Conservation (phyloP, 2,797 vertebrate genomes). For the Tolypeutes matacus region DNA sequence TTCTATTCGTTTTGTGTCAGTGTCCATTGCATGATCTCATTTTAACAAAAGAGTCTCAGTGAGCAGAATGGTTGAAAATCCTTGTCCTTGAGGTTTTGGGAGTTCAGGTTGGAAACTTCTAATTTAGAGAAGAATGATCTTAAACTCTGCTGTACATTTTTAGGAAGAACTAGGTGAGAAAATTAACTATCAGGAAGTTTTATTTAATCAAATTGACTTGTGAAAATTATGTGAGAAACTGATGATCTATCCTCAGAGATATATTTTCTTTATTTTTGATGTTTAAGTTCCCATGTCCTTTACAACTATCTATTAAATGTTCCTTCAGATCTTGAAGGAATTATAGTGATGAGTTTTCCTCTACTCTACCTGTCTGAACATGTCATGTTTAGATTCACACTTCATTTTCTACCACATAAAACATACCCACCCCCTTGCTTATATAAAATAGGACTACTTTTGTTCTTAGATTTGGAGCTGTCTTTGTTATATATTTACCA, state of each 20-base stretch:
- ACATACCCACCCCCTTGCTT: neutral
- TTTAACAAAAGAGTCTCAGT: constrained; percentile 37
- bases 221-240: constrained; percentile 75
- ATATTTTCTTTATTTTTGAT: constrained; percentile 57
- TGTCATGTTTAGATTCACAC: constrained; percentile 37
- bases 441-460: neutral
- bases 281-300: constrained; percentile 29
- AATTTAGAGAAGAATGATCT: constrained; percentile 50
- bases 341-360: neutral
- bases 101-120: constrained; percentile 60
- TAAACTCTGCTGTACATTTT: constrained; percentile 43
- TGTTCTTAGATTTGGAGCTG: neutral
- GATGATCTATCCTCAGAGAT: constrained; percentile 50
- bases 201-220: constrained; percentile 58
- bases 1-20: constrained; percentile 49
- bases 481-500: neutral
- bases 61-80: constrained; percentile 31
- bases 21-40: constrained; percentile 1
- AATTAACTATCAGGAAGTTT: constrained; percentile 46
- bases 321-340: constrained; percentile 43
- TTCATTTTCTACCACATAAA: constrained; percentile 10
- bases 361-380: neutral
- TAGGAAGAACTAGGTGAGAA: constrained; percentile 61
- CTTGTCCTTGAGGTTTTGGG: neutral
- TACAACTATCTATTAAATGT: neutral